Evolutionary conservation across 92 coral and sea anemone species (phyloP).

Genomic region (Desmophyllum pertusum): DNA sequence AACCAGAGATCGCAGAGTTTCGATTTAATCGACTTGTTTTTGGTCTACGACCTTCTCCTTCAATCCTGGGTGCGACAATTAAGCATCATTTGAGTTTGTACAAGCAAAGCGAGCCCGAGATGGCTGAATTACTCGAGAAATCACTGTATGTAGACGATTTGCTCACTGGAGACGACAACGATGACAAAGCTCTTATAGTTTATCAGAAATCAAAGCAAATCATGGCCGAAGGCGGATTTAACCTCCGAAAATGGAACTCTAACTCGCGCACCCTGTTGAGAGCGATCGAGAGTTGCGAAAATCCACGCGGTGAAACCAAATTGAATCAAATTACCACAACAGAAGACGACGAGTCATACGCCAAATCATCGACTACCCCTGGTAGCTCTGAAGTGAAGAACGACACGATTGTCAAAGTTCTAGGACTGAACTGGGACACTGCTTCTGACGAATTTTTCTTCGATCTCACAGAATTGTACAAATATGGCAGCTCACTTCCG

Average conservation of each 20-base stretch:
- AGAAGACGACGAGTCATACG: conserved; percentile 54
- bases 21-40: conserved; percentile 64
- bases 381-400: conserved; percentile 28
- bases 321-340: not conserved
- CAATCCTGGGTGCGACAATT: conserved; percentile 60
- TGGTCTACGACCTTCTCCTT: conserved; percentile 61
- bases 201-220: conserved; percentile 33
- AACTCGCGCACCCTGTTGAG: not conserved
- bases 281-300: not conserved
- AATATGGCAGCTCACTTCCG: conserved; percentile 16
- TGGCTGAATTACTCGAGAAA: no score
- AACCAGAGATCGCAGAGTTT: conserved; percentile 33
- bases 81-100: no score
- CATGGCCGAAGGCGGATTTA: conserved; percentile 36
- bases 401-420: conserved; percentile 47
- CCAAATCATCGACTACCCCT: conserved; percentile 31
- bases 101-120: no score
- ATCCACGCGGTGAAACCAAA: not conserved
- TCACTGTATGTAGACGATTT: conserved; percentile 50
- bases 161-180: conserved; percentile 27
- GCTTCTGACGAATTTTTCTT: no score
- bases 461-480: no score
- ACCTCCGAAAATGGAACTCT: conserved; percentile 35
- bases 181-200: conserved; percentile 2
- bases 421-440: conserved; percentile 73